Base-by-base conservation (phyloP, 2,797 vertebrate species). In the Nothura maculosa region DNA sequence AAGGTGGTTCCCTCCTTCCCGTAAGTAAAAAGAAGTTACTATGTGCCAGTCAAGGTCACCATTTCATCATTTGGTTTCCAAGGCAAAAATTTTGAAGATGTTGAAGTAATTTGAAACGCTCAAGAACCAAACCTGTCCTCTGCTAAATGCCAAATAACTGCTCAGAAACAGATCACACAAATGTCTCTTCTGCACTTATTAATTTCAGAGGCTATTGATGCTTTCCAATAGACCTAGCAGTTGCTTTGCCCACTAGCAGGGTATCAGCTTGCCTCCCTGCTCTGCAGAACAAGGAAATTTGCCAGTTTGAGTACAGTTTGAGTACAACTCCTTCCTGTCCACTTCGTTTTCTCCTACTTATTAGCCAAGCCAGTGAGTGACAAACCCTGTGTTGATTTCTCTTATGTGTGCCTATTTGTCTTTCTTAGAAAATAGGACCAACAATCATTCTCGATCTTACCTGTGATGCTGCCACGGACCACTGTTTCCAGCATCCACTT, bases 1-100 rank as follows among this genome's bases (percentile, higher is more conserved):
- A 60, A 85, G 45, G 2, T 0, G 1, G 7, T 54, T 11, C 6
- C 47, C 52, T 10, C 28, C 52, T 16, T 30, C 34, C 24, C 5
- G 20, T 79, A 58, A 34, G 3, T 17, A n/a, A 30, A 62, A 40
- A 87, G 1, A 3, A 34, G 3, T 38, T 80, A 10, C 14, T 61
- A 40, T 0, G 0, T 72, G 13, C n/a, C 72, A 80, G 12, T 54
- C 48, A 36, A 8, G 55, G 2, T 8, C 2, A 6, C 9, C 43
- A 22, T 57, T 90, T 90, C 52, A 77, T 24, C 60, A 70, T 34
- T 12, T 74, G 2, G 8, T 54, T 43, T 54, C 74, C 38, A 32
- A 82, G 63, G 12, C 14, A 12, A 80, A 81, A 61, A 3, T 15
- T 67, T 90, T 80, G 7, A 19, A 58, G 21, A 9, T 18, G 60